Evolutionary conservation across 2,797 vertebrate genomes (phyloP), one percentile per base, ranked within the genome.

Genomic region (Craterocephalus amniculus): DNA sequence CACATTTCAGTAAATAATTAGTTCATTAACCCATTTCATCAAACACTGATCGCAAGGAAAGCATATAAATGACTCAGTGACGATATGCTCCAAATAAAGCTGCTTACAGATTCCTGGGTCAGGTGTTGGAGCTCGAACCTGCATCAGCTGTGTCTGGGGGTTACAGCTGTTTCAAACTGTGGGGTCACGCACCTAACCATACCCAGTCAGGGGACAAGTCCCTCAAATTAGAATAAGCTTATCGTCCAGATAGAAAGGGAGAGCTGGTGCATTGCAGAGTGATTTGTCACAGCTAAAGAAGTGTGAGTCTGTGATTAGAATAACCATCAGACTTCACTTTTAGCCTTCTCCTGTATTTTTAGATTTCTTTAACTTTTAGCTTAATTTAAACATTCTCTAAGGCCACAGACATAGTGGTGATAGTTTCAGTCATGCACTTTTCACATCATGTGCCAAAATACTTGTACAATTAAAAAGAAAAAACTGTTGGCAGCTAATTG

Each of bases 131-230:
- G 59, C 32, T 72, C 55, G 38, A 65, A 63, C 73, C 76, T 58
- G 40, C 4, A 49, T 86, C 76, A 74, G 64, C 63, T 76, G 61
- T 74, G 81, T 84, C 52, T 75, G 75, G 69, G 74, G 67, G 2
- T 65, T 65, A 80, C 93, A 93, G 92, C 89, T 92, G 90, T 90
- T 61, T 70, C 45, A 1, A 10, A 43, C 36, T 14, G n/a, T 58
- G 36, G 73, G 74, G 74, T 78, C 79, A 69, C 48, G 57, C 40
- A 20, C 36, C 58, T 80, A 49, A 65, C 48, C 76, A 63, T 68
- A 74, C 35, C 43, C 60, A 55, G 40, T 70, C 34, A 55, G 31
- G 58, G 63, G 49, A 64, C 58, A 31, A 38, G 34, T 62, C 54
- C 45, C 63, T 61, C 52, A 40, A 70, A 79, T 86, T 57, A 76